Conservation (phyloP, 2,888 invertebrate species). For the Chrysomela aeneicollis region DNA sequence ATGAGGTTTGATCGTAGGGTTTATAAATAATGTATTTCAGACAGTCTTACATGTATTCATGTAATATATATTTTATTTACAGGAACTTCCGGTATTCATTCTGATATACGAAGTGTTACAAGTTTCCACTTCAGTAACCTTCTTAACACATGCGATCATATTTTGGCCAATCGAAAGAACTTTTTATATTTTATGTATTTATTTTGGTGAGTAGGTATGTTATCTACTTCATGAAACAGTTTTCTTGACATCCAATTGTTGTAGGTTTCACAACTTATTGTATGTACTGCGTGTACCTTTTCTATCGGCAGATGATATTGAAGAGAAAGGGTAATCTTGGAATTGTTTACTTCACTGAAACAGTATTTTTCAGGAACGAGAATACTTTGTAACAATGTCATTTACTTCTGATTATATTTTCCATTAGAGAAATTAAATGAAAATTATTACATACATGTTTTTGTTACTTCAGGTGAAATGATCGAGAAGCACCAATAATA, state of each 20-base stretch:
- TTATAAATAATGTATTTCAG: too few relatives aligned
- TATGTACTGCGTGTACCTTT: conserved; percentile 43
- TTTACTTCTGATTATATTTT: too few relatives aligned
- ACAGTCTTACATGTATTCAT: too few relatives aligned
- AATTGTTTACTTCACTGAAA: conserved; percentile 23
- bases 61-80: conserved; percentile 15
- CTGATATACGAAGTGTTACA: conserved; percentile 30
- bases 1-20: too few relatives aligned
- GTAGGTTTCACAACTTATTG: conserved; percentile 43
- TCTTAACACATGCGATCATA: conserved; percentile 30
- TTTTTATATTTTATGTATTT: conserved; percentile 13
- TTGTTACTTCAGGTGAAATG: too few relatives aligned
- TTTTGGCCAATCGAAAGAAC: conserved; percentile 24
- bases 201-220: conserved; percentile 29
- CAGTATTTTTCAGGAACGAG: conserved; percentile 28
- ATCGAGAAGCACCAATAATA: too few relatives aligned
- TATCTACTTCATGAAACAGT: too few relatives aligned
- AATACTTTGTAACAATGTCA: conserved; percentile 16
- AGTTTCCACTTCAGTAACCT: conserved; percentile 29
- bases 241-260: conserved; percentile 24
- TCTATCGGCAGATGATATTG: conserved; percentile 40
- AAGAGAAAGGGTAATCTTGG: conserved; percentile 36
- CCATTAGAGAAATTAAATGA: not conserved
- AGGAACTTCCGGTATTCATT: conserved; percentile 33
- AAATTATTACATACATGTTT: too few relatives aligned